Percentiles rank a stretch among this genome's conserved stretches.
Conservation (phyloP, 2,797 vertebrate species). For the Decapterus maruadsi region DNA sequence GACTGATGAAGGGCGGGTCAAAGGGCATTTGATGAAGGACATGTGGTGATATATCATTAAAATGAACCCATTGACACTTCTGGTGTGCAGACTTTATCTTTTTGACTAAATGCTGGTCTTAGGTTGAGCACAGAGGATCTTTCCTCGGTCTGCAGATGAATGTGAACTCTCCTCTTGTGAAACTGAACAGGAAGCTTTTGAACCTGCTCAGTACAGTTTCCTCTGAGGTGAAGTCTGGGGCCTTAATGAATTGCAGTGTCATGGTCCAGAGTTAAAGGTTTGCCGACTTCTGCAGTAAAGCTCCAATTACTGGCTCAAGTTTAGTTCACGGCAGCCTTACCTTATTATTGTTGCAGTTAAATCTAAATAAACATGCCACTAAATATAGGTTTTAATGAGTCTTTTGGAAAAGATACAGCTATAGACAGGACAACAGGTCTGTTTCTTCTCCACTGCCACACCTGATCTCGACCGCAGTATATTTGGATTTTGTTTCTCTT, state of each 20-base stretch:
- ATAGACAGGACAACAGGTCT: neutral
- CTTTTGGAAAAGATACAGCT: constrained; percentile 13
- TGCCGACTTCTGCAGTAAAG: constrained; percentile 9
- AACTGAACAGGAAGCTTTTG: neutral
- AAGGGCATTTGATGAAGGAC: no score
- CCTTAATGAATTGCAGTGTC: neutral
- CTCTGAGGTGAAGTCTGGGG: neutral
- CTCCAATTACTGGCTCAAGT: constrained; percentile 12
- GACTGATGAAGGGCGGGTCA: no score
- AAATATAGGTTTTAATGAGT: constrained; percentile 25
- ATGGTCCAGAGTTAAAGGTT: constrained; percentile 7
- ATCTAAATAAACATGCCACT: constrained; percentile 37
- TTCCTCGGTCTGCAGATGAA: neutral
- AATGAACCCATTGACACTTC: no score
- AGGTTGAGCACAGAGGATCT: neutral
- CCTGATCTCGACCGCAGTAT: neutral
- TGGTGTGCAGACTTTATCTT: no score
- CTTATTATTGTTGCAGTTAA: constrained; percentile 12
- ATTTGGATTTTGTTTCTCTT: neutral
- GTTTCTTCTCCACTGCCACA: constrained; percentile 3
- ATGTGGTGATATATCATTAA: no score
- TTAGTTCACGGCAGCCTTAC: constrained; percentile 4
- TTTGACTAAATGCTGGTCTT: neutral
- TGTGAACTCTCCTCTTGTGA: neutral
- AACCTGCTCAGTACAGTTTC: neutral